phyloP scores from a whole-genome alignment of 1,140 invertebrate species.

The Drosophila equinoxialis region DNA sequence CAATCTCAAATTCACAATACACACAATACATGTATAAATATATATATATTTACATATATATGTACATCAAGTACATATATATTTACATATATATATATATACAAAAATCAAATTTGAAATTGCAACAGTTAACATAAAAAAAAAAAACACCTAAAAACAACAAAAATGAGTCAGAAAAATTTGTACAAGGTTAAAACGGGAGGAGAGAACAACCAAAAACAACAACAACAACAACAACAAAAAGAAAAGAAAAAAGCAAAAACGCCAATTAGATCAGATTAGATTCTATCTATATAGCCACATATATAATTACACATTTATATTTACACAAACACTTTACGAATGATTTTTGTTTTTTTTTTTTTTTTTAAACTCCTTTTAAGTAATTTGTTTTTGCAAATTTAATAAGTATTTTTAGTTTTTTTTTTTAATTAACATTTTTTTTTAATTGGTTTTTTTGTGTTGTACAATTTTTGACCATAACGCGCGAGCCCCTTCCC shows the following conservation, averaged over 20 bases:
- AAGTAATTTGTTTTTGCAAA: slow-evolving; percentile 3
- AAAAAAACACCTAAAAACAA: not conserved
- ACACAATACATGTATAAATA: not conserved
- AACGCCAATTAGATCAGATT: not conserved
- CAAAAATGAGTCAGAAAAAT: not conserved
- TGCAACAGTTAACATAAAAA: not conserved
- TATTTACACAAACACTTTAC: not conserved
- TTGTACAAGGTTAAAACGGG: not conserved
- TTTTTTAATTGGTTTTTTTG: too few species aligned
- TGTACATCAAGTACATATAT: not conserved
- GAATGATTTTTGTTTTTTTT: not conserved
- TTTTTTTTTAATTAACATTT: not conserved
- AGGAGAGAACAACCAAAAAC: not conserved
- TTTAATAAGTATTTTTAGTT: not conserved
- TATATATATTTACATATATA: slow-evolving; percentile 5
- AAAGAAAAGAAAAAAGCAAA: not conserved
- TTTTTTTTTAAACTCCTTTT: not conserved
- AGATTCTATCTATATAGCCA: slow-evolving; percentile 3
- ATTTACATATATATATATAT: not conserved
- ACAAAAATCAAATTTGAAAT: not conserved
- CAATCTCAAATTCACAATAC: slow-evolving; percentile 4
- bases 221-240: not conserved
- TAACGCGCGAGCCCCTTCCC: not conserved
- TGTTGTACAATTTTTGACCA: not conserved
- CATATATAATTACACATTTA: too few species aligned